phyloP scores from a whole-genome alignment of 2,113 vertebrate genomes.

The Hipposideros armiger region DNA sequence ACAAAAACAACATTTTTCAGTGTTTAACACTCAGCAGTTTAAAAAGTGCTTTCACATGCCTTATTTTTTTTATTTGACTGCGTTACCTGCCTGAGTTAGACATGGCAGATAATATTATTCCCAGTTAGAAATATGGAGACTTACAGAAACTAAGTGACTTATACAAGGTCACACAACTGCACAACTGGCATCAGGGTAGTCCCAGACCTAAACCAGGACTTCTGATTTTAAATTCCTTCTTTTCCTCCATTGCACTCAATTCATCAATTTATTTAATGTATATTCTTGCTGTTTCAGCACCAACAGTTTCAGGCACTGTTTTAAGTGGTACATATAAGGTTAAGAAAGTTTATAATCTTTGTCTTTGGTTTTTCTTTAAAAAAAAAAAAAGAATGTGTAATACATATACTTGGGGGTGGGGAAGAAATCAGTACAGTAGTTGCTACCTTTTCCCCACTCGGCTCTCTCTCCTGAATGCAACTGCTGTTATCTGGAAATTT shows the following conservation, averaged over 20 bases:
- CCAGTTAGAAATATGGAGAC: neutral
- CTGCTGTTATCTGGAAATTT: neutral
- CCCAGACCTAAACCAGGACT: neutral
- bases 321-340: neutral
- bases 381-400: neutral
- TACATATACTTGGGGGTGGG: neutral
- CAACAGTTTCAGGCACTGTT: neutral
- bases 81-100: neutral
- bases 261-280: neutral
- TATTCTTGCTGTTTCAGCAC: neutral
- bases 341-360: neutral
- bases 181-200: neutral
- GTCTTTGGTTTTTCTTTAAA: neutral
- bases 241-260: neutral
- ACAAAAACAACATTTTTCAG: neutral
- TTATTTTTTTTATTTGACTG: conserved; percentile 4
- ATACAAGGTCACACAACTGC: neutral
- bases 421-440: neutral
- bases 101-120: neutral
- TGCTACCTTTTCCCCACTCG: neutral
- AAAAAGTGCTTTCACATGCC: neutral
- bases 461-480: neutral
- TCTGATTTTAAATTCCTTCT: neutral
- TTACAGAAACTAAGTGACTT: neutral
- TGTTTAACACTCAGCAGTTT: neutral